Evolutionary conservation across 2,113 vertebrate genomes (phyloP).

Genomic region (Smithornis capensis): DNA sequence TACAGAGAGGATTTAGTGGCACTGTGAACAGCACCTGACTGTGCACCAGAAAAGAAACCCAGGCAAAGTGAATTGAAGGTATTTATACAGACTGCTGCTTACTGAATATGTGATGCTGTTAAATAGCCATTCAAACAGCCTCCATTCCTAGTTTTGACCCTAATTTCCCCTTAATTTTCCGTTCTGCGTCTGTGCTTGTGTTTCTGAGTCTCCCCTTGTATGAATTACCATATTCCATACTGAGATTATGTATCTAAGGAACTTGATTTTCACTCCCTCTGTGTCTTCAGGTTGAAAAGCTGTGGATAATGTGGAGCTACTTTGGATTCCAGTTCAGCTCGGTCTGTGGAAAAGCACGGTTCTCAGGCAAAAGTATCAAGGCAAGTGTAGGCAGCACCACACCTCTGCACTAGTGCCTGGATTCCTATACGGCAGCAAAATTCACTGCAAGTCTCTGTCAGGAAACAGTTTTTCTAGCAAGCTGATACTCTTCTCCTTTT

Average conservation of each 20-base stretch:
- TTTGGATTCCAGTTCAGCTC: background rate
- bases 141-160: background rate
- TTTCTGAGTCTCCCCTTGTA: background rate
- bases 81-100: background rate
- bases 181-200: rapidly evolving
- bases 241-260: background rate
- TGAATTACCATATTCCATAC: background rate
- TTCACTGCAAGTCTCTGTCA: background rate
- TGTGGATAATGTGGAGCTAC: rapidly evolving
- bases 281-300: background rate
- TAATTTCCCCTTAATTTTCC: background rate
- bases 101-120: background rate
- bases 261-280: background rate
- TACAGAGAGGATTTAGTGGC: background rate
- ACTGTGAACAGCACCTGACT: rapidly evolving
- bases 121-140: background rate
- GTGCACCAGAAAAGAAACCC: background rate
- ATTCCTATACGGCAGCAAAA: background rate
- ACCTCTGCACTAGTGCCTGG: background rate
- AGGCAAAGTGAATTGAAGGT: background rate
- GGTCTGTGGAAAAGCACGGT: background rate
- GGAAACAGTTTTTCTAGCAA: background rate
- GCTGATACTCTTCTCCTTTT: conserved; percentile 7
- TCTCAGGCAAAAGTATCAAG: background rate
- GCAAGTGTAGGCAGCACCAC: background rate